phyloP scores from a whole-genome alignment of 2,888 invertebrate species.

The Apotomis capreana region DNA sequence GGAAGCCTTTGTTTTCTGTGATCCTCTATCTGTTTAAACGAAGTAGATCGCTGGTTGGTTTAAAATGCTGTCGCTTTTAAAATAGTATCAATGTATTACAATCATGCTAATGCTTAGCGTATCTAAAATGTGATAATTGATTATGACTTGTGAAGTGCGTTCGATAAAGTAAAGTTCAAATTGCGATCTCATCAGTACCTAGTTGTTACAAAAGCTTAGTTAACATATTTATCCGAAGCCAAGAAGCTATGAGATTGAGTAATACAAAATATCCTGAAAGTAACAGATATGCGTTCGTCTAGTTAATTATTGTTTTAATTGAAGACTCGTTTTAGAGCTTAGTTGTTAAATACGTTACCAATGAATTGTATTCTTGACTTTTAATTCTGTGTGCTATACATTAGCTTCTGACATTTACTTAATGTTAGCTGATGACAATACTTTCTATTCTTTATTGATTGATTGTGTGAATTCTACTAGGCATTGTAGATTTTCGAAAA shows the following conservation, averaged over 20 bases:
- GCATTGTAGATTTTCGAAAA: conserved; percentile 17
- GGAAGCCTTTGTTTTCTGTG: background rate
- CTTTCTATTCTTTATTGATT: conserved; percentile 27
- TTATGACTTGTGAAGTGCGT: conserved; percentile 65
- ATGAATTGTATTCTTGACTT: conserved; percentile 67
- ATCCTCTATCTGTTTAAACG: background rate
- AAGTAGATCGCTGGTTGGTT: conserved; percentile 29
- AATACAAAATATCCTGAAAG: conserved; percentile 51
- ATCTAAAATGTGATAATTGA: conserved; percentile 77
- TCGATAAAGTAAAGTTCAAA: conserved; percentile 79
- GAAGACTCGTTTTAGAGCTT: conserved; percentile 71
- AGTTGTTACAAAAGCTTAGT: conserved; percentile 77
- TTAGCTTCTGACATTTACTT: conserved; percentile 31
- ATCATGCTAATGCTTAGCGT: conserved; percentile 59
- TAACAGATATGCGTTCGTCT: conserved; percentile 44
- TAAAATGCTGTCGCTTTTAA: conserved; percentile 32
- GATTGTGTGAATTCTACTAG: conserved; percentile 24
- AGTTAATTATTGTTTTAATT: conserved; percentile 53
- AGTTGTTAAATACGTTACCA: conserved; percentile 79
- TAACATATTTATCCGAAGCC: conserved; percentile 78
- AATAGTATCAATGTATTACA: conserved; percentile 36
- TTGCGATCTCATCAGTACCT: conserved; percentile 81
- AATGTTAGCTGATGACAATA: conserved; percentile 35
- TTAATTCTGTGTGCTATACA: conserved; percentile 26
- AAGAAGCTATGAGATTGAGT: conserved; percentile 75